These are phyloP conservation scores for Microplitis demolitor DNA, from an alignment of 1,140 invertebrate species.

Conservation along the genomic window DNA sequence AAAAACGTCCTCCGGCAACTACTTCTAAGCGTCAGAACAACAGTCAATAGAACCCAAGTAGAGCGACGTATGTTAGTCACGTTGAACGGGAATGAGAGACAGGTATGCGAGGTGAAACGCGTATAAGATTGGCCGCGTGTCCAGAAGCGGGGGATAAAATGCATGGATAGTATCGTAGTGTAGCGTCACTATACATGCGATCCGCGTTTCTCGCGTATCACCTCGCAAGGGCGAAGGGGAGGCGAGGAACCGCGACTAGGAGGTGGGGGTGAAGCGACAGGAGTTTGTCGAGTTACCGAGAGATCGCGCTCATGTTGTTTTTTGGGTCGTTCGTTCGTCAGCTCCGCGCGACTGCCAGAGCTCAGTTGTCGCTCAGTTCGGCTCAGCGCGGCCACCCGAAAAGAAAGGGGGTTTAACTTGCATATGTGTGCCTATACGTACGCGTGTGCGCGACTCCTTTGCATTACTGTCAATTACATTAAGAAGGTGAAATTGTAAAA, in stretches of 20 bases:
- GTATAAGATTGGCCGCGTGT: constrained; percentile 2
- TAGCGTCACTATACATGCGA: neutral
- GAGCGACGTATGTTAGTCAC: neutral
- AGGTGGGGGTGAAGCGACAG: constrained; percentile 34
- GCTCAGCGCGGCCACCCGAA: constrained; percentile 59
- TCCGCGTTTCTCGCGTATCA: constrained; percentile 9
- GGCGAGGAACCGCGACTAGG: constrained; percentile 10
- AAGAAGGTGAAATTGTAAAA: neutral
- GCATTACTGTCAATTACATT: neutral
- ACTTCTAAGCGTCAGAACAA: neutral
- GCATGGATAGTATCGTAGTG: constrained; percentile 15
- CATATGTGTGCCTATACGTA: constrained; percentile 8
- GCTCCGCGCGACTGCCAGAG: constrained; percentile 52
- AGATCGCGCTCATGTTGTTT: constrained; percentile 55
- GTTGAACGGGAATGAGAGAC: neutral
- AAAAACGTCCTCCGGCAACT: neutral
- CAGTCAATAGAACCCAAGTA: neutral
- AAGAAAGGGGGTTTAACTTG: constrained; percentile 47
- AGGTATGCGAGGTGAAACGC: neutral
- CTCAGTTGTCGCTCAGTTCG: constrained; percentile 62
- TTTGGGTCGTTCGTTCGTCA: constrained; percentile 39
- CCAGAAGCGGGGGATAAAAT: constrained; percentile 32
- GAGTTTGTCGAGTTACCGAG: constrained; percentile 48
- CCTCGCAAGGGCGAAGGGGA: neutral
- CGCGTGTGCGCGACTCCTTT: constrained; percentile 25